Evolutionary conservation across 1,140 invertebrate genomes (phyloP).

Genomic region (Cardiocondyla obscurior): DNA sequence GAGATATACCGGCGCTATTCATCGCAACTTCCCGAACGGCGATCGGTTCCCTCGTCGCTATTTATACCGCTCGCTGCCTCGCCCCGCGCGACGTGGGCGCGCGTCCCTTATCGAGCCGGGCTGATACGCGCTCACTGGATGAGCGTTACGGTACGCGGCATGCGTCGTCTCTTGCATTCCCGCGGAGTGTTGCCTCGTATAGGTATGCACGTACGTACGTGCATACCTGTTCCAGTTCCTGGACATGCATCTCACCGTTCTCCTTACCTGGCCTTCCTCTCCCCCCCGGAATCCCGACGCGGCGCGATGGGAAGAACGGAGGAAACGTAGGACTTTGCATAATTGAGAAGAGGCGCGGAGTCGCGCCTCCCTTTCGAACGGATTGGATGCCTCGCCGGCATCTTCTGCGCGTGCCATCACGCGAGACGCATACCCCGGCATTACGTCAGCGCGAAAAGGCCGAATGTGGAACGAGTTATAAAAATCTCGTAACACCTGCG

Average conservation of each 20-base stretch:
- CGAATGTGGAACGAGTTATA: constrained; percentile 39
- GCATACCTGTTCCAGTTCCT: constrained; percentile 20
- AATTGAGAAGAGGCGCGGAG: neutral
- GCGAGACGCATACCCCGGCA: neutral
- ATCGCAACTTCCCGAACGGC: neutral
- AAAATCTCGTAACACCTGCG: constrained; percentile 38
- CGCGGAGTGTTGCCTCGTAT: neutral
- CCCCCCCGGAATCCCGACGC: neutral
- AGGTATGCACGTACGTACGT: too few relatives aligned
- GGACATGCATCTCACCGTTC: neutral
- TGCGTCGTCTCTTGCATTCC: constrained; percentile 31
- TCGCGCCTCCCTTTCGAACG: neutral
- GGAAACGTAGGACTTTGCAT: neutral
- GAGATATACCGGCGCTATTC: neutral
- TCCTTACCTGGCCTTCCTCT: neutral
- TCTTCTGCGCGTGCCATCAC: neutral
- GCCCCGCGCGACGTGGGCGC: neutral
- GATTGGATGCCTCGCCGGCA: neutral
- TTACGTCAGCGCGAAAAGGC: constrained; percentile 40
- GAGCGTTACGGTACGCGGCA: constrained; percentile 36
- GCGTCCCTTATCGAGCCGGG: constrained; percentile 2
- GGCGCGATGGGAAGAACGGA: neutral
- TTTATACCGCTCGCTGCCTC: neutral
- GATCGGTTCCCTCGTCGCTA: constrained; percentile 3
- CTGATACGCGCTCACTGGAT: constrained; percentile 37